Evolutionary conservation across 2,888 invertebrate genomes (phyloP).

Genomic region (Hyles lineata): DNA sequence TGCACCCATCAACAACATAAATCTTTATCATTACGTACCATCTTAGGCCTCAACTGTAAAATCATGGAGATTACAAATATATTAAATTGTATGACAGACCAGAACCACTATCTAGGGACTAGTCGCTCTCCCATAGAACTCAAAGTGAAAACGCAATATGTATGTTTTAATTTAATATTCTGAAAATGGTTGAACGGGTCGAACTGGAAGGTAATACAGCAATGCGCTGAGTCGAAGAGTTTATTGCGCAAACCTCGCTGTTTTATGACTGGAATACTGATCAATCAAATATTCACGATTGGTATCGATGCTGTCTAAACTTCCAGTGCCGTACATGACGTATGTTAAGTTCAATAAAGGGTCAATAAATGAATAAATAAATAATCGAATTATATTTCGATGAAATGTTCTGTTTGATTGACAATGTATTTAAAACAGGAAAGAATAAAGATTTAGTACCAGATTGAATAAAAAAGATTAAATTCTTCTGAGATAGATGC

Average conservation of each 20-base stretch:
- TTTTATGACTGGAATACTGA: conserved; percentile 15
- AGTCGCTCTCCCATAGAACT: not conserved
- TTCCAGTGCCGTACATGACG: not conserved
- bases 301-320: conserved; percentile 19
- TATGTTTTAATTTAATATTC: conserved; percentile 8
- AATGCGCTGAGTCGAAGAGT: not conserved
- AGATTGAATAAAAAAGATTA: not conserved
- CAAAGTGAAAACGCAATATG: not conserved
- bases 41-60: not conserved
- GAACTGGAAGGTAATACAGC: not conserved
- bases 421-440: not conserved
- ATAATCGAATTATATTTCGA: not conserved
- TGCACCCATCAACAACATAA: too few species aligned
- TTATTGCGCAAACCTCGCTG: conserved; percentile 15
- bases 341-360: not conserved
- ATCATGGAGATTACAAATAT: not conserved
- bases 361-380: not conserved
- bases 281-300: conserved; percentile 17
- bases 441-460: not conserved
- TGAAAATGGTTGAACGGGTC: conserved; percentile 7
- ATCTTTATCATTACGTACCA: not conserved
- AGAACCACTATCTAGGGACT: not conserved
- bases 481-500: too few species aligned
- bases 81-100: not conserved
- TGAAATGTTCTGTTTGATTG: not conserved